Conservation (phyloP, 2,797 vertebrate genomes). For the Odontamblyopus rebecca region DNA sequence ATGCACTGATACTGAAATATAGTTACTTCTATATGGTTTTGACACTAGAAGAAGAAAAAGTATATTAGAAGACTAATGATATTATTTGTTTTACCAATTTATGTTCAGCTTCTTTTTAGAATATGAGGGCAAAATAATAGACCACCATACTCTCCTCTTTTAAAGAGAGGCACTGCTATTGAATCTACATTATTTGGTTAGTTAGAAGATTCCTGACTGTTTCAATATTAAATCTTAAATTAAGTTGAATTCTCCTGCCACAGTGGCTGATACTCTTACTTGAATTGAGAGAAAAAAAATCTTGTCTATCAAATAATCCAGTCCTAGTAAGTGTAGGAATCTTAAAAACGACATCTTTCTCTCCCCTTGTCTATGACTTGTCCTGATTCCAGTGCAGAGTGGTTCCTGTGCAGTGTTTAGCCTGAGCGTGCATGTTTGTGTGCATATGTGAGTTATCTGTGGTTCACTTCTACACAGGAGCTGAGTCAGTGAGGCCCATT, state of each 20-base stretch:
- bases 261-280: neutral
- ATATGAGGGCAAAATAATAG: too few species aligned
- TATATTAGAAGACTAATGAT: too few species aligned
- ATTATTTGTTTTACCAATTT: too few species aligned
- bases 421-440: constrained; percentile 8
- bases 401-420: neutral
- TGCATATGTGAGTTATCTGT: constrained; percentile 3
- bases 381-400: neutral
- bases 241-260: neutral
- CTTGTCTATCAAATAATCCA: neutral
- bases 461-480: neutral
- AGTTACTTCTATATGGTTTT: too few species aligned
- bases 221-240: neutral
- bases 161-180: too few species aligned
- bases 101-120: too few species aligned
- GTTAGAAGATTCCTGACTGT: neutral
- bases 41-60: too few species aligned
- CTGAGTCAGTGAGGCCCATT: constrained; percentile 9
- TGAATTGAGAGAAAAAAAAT: neutral
- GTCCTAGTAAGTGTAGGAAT: neutral
- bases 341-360: neutral
- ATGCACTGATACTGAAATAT: too few species aligned
- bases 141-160: too few species aligned
- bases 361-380: neutral
- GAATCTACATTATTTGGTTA: too few species aligned